These are phyloP conservation scores for Oreochromis grahami DNA, from an alignment of 2,797 vertebrate species.

Conservation along the genomic window DNA sequence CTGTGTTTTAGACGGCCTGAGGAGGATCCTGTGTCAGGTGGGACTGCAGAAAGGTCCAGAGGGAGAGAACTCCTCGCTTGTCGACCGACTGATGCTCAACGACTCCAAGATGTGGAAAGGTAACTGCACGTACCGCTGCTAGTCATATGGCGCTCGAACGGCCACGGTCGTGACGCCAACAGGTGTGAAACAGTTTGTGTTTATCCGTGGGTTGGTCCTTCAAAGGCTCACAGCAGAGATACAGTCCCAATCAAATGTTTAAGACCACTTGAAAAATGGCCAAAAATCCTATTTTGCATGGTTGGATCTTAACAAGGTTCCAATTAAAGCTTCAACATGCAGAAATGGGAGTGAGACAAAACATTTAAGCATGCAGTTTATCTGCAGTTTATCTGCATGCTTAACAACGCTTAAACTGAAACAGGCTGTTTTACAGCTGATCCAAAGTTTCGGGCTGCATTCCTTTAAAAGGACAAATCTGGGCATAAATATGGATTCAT, in stretches of 20 bases:
- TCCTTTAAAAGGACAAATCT: background rate
- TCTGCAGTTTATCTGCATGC: too few species aligned
- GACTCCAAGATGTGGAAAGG: constrained; percentile 99
- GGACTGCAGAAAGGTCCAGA: constrained; percentile 86
- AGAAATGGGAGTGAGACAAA: background rate
- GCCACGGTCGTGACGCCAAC: background rate
- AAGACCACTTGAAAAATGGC: too few species aligned
- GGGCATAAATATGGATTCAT: background rate
- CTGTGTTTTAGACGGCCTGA: constrained; percentile 83
- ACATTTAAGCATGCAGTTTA: background rate
- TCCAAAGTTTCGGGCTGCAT: background rate
- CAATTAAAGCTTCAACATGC: too few species aligned
- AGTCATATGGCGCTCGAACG: background rate
- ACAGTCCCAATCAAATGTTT: background rate
- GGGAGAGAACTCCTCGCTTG: constrained; percentile 88
- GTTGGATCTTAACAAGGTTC: too few species aligned
- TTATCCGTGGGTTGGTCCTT: background rate
- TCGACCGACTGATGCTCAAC: constrained; percentile 91
- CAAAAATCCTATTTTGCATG: too few species aligned
- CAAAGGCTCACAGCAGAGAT: background rate
- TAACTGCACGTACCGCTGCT: constrained; percentile 25
- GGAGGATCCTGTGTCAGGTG: constrained; percentile 91
- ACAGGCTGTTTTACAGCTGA: background rate
- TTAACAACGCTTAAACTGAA: background rate
- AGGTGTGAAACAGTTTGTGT: background rate